Evolutionary conservation across 1,140 invertebrate species (phyloP).

Genomic region (Globodera ellingtonae): DNA sequence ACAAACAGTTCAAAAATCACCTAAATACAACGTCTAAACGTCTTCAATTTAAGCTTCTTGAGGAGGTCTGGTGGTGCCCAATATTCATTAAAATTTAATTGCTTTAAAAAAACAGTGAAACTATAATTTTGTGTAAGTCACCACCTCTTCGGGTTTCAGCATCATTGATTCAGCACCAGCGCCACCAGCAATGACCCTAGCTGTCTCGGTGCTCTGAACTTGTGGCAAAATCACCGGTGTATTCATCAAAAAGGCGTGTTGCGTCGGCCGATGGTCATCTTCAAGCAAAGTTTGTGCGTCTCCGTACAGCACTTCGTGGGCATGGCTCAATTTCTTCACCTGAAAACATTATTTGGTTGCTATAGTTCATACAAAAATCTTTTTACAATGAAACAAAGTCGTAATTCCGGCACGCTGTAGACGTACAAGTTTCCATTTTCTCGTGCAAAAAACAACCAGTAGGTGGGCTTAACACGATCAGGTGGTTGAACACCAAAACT

Average conservation of each 20-base stretch:
- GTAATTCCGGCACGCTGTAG: conserved; percentile 51
- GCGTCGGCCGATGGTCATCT: conserved; percentile 36
- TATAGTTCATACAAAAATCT: conserved; percentile 5
- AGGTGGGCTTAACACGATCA: conserved; percentile 39
- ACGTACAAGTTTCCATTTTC: conserved; percentile 59
- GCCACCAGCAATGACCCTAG: neutral
- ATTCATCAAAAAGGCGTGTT: conserved; percentile 29
- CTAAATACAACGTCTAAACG: conserved; percentile 15
- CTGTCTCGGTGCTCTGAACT: conserved; percentile 29
- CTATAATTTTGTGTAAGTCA: too few species aligned
- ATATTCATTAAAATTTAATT: too few species aligned
- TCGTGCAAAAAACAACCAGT: conserved; percentile 54
- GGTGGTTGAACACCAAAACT: conserved; percentile 29
- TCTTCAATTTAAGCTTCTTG: conserved; percentile 26
- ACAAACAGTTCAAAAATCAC: conserved; percentile 51
- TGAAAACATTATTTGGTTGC: neutral
- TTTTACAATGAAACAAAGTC: conserved; percentile 52
- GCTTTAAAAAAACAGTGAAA: too few species aligned
- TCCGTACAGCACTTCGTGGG: conserved; percentile 42
- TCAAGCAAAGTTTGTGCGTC: conserved; percentile 29
- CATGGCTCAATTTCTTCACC: conserved; percentile 48
- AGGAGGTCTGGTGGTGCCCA: neutral
- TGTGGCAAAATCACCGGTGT: conserved; percentile 29
- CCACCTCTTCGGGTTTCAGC: conserved; percentile 37
- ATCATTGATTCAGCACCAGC: conserved; percentile 21